Conservation (phyloP, 2,888 invertebrate species). For the Drosophila mulleri region DNA sequence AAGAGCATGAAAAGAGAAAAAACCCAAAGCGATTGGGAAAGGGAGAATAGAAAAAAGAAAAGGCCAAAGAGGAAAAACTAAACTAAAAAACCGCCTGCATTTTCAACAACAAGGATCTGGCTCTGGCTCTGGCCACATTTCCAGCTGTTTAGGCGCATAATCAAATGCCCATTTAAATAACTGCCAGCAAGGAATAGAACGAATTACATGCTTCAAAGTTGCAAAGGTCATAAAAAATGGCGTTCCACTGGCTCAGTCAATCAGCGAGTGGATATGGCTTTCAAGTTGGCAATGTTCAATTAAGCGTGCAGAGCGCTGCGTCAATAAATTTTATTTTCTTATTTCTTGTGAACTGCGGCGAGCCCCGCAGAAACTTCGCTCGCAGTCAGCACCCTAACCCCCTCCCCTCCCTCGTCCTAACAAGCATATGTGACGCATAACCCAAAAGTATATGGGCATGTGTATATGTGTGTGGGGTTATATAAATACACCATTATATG, state of each 20-base stretch:
- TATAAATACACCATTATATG: conserved; percentile 15
- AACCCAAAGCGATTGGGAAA: neutral
- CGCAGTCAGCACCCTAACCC: no score
- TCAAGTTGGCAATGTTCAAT: conserved; percentile 77
- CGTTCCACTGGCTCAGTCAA: conserved; percentile 60
- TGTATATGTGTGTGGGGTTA: conserved; percentile 5
- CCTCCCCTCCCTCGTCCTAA: no score
- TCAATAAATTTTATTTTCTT: conserved; percentile 70
- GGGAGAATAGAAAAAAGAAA: neutral
- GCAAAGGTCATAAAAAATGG: conserved; percentile 62
- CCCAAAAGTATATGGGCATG: conserved; percentile 20
- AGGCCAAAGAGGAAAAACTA: conserved; percentile 36
- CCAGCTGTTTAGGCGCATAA: conserved; percentile 73
- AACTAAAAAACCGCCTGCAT: conserved; percentile 60
- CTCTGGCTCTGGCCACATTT: conserved; percentile 46
- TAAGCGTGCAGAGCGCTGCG: conserved; percentile 70
- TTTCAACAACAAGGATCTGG: conserved; percentile 40
- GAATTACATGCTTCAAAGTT: conserved; percentile 26
- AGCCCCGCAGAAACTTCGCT: conserved; percentile 43
- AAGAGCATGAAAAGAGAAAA: neutral
- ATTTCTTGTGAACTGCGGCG: conserved; percentile 15
- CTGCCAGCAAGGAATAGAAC: conserved; percentile 29
- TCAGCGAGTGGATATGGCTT: conserved; percentile 69
- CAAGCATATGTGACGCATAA: conserved; percentile 66
- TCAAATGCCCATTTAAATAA: conserved; percentile 71